Evolutionary conservation across 2,888 invertebrate species (phyloP).

Genomic region (Eupsilia transversa): DNA sequence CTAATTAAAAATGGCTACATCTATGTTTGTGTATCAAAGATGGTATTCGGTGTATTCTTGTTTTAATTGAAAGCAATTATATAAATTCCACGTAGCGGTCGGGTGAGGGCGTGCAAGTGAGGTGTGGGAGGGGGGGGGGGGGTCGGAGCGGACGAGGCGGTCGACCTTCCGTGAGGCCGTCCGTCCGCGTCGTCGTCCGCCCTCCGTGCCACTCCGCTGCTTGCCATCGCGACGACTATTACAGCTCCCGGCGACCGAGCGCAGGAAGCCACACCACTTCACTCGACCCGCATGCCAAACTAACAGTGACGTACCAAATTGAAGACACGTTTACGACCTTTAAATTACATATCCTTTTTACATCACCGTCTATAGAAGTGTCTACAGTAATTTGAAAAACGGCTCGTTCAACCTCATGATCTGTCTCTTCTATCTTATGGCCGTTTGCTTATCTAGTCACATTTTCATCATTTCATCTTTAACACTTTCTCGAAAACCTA

Average conservation of each 20-base stretch:
- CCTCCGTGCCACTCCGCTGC: slow-evolving; percentile 83
- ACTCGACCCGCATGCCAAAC: slow-evolving; percentile 63
- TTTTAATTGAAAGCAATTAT: slow-evolving; percentile 89
- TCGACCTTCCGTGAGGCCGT: slow-evolving; percentile 90
- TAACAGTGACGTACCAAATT: slow-evolving; percentile 58
- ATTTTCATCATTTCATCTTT: slow-evolving; percentile 1
- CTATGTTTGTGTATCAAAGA: slow-evolving; percentile 73
- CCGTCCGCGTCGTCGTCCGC: slow-evolving; percentile 74
- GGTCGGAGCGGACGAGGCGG: slow-evolving; percentile 78
- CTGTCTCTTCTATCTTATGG: slow-evolving; percentile 8
- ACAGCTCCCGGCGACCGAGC: slow-evolving; percentile 61
- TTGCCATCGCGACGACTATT: slow-evolving; percentile 68
- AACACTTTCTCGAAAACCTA: not conserved
- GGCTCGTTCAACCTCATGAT: not conserved
- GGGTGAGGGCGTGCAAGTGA: slow-evolving; percentile 68
- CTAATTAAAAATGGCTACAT: slow-evolving; percentile 67
- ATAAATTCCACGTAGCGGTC: slow-evolving; percentile 89
- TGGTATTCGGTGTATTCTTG: slow-evolving; percentile 81
- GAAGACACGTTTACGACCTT: slow-evolving; percentile 42
- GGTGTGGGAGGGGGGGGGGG: slow-evolving; percentile 59
- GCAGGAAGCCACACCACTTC: slow-evolving; percentile 64
- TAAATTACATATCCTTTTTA: slow-evolving; percentile 48
- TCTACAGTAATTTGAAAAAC: slow-evolving; percentile 15
- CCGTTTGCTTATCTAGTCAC: not conserved
- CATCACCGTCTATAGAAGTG: slow-evolving; percentile 12